Conservation (phyloP, 2,888 invertebrate genomes). For the Desoria tigrina region DNA sequence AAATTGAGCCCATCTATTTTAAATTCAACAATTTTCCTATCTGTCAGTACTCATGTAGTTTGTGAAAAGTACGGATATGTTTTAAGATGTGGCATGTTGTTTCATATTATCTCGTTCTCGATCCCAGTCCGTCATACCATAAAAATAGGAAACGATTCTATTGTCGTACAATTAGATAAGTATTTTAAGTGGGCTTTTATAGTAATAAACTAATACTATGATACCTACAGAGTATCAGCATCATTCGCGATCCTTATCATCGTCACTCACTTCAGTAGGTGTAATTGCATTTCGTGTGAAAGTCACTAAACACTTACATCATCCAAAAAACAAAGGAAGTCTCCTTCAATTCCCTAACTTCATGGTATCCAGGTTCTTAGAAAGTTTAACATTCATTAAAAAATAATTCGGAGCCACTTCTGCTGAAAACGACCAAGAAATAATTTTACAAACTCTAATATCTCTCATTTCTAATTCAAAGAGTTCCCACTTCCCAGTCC, state of each 20-base stretch:
- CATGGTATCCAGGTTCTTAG: background rate
- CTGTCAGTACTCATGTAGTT: background rate
- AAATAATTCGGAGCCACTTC: background rate
- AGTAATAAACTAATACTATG: background rate
- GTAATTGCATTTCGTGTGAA: slow-evolving; percentile 23
- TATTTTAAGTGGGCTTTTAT: background rate
- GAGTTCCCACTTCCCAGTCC: too few relatives aligned
- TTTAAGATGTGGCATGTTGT: background rate
- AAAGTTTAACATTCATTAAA: too few relatives aligned
- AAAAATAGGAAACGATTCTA: slow-evolving; percentile 5
- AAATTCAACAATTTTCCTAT: background rate
- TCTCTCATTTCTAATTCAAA: too few relatives aligned
- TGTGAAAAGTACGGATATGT: background rate
- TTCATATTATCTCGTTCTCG: too few relatives aligned
- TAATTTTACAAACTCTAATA: background rate
- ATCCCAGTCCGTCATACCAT: background rate
- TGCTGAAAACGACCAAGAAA: background rate
- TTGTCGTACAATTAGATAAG: slow-evolving; percentile 6
- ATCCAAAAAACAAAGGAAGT: slow-evolving; percentile 22
- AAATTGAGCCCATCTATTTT: background rate
- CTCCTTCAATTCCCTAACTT: slow-evolving; percentile 3
- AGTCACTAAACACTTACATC: slow-evolving; percentile 17
- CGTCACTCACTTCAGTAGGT: background rate
- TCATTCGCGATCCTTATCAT: slow-evolving; percentile 16
- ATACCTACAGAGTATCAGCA: background rate